Base-by-base conservation (phyloP, 2,888 invertebrate species). In the Caenorhabditis angaria region DNA sequence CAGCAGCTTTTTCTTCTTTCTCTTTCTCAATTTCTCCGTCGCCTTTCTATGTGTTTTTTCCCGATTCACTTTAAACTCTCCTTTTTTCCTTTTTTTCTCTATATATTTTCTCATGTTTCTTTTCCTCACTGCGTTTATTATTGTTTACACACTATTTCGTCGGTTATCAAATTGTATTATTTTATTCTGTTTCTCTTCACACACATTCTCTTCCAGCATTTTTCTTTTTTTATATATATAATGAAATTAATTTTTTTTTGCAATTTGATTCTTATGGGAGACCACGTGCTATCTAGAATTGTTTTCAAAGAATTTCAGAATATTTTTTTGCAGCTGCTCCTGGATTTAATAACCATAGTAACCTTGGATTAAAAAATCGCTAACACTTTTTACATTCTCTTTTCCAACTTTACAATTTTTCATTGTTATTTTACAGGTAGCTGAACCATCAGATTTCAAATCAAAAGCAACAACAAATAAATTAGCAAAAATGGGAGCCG, bases 401-500 rank as follows among this genome's bases (percentile, higher is more conserved):
- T 41, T 3, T 29, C 18, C 32, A 59, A 20, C 4, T n/a, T 2
- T 20, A 59, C 10, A 35, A 48, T 59, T 14, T 58, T 32, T 25
- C 20, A 64, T 32, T 82, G 83, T 55, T 91, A 95, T 32, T 6
- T 41, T 41, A 18, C 14, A 41, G 41, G 41, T 41, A 10, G 8
- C 14, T 41, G 14, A 41, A 41, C 18, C 41, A 41, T n/a, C n/a
- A n/a, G n/a, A n/a, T 14, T 41, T 41, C 41, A 41, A 41, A 41
- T 32, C 32, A 8, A 32, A 41, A n/a, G n/a, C n/a, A n/a, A n/a
- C n/a, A 35, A 35, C 6, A 35, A 35, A 35, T 35, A 10, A 35
- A 35, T 35, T 35, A 35, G 8, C 4, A 51, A 51, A 27, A 54
- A 54, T 27, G 95, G 95, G 95, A 90, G 95, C 95, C 91, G 95